Conservation (phyloP, 2,888 invertebrate species). For the Mythimna impura region DNA sequence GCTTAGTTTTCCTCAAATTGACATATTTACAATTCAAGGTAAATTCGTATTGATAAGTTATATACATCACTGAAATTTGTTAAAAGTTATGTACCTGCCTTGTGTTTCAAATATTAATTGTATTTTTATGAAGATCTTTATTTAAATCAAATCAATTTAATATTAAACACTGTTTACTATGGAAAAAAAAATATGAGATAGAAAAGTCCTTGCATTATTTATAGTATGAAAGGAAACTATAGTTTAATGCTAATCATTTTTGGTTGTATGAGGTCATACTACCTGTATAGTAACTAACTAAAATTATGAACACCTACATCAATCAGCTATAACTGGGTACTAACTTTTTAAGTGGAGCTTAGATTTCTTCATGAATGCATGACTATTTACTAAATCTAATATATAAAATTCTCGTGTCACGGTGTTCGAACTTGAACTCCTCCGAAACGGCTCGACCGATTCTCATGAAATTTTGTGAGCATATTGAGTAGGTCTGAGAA, state of each 20-base stretch:
- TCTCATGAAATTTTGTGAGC: too few species aligned
- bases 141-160: not conserved
- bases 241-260: conserved; percentile 35
- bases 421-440: too few species aligned
- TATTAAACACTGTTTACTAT: not conserved
- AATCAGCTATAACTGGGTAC: conserved; percentile 19
- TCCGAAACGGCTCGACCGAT: too few species aligned
- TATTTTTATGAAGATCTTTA: too few species aligned
- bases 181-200: not conserved
- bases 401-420: too few species aligned
- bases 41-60: not conserved
- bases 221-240: conserved; percentile 35
- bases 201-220: conserved; percentile 5
- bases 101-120: too few species aligned
- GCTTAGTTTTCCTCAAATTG: not conserved
- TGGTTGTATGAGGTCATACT: conserved; percentile 59
- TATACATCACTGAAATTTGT: not conserved
- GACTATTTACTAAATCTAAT: not conserved
- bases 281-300: conserved; percentile 47
- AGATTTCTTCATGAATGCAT: not conserved
- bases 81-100: not conserved
- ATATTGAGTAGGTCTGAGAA: too few species aligned
- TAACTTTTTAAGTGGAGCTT: not conserved
- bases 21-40: not conserved
- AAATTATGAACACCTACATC: conserved; percentile 54